phyloP scores from a whole-genome alignment of 2,797 vertebrate species.

The Carduelis carduelis region DNA sequence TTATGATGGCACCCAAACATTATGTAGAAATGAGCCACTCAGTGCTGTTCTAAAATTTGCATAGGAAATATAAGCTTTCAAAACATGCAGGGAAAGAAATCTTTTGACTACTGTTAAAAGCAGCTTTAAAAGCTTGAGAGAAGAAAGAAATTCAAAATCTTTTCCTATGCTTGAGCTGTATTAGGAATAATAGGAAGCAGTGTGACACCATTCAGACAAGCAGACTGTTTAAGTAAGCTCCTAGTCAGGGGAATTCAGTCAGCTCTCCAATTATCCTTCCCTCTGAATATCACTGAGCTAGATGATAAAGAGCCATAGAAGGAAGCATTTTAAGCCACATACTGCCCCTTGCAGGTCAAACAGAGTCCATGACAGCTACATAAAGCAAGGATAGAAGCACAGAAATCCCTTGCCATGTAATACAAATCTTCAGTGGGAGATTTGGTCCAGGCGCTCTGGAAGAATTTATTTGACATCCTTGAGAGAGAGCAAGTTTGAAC shows the following conservation, averaged over 20 bases:
- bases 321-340: conserved; percentile 38
- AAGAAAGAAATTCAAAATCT: not conserved
- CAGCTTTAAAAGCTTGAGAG: not conserved
- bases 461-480: not conserved
- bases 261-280: not conserved
- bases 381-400: not conserved
- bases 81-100: not conserved
- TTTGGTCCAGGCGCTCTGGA: not conserved
- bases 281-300: not conserved
- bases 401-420: accelerated
- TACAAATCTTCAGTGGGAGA: not conserved
- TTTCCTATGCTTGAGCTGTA: not conserved
- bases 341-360: conserved; percentile 66
- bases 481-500: not conserved
- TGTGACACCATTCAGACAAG: not conserved
- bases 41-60: not conserved
- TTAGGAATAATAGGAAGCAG: not conserved
- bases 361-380: not conserved
- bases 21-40: not conserved
- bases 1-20: not conserved
- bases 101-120: not conserved
- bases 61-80: not conserved
- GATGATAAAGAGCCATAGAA: not conserved
- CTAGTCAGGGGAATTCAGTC: not conserved
- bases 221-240: not conserved